Evolutionary conservation across 1,140 invertebrate species (phyloP).

Genomic region (Ruditapes philippinarum): DNA sequence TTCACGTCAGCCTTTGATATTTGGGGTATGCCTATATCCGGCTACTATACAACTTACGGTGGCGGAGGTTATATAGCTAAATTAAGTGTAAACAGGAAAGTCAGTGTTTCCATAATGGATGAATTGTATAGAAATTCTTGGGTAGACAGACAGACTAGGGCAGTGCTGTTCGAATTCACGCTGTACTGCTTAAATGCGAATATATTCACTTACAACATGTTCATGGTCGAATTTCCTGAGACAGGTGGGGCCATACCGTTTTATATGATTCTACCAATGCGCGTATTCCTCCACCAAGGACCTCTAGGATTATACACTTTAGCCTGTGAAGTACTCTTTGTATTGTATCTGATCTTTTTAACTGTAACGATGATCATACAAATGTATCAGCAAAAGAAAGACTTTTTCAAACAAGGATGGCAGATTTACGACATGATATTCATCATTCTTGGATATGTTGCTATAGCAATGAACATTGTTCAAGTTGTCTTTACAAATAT

Average conservation of each 20-base stretch:
- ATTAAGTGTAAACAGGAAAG: constrained; percentile 75
- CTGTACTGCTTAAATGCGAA: constrained; percentile 87
- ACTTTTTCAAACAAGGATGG: constrained; percentile 86
- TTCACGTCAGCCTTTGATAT: constrained; percentile 72
- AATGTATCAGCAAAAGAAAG: constrained; percentile 73
- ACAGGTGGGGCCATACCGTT: constrained; percentile 84
- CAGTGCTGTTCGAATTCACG: constrained; percentile 88
- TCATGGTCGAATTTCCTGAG: constrained; percentile 87
- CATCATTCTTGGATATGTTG: constrained; percentile 80
- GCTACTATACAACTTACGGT: constrained; percentile 73
- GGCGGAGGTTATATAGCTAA: constrained; percentile 79
- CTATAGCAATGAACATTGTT: constrained; percentile 83
- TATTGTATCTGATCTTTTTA: constrained; percentile 74
- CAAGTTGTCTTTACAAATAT: constrained; percentile 68
- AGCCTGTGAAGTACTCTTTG: constrained; percentile 77
- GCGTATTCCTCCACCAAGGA: constrained; percentile 80
- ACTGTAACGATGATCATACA: constrained; percentile 66
- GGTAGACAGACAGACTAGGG: constrained; percentile 88
- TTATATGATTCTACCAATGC: constrained; percentile 79
- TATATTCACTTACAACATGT: constrained; percentile 75
- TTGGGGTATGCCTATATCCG: constrained; percentile 75
- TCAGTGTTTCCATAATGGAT: constrained; percentile 77
- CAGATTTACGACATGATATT: constrained; percentile 84
- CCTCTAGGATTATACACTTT: constrained; percentile 75
- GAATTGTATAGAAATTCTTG: constrained; percentile 85